Evolutionary conservation across 2,888 invertebrate genomes (phyloP).

Genomic region (Cacoxenus indagator): DNA sequence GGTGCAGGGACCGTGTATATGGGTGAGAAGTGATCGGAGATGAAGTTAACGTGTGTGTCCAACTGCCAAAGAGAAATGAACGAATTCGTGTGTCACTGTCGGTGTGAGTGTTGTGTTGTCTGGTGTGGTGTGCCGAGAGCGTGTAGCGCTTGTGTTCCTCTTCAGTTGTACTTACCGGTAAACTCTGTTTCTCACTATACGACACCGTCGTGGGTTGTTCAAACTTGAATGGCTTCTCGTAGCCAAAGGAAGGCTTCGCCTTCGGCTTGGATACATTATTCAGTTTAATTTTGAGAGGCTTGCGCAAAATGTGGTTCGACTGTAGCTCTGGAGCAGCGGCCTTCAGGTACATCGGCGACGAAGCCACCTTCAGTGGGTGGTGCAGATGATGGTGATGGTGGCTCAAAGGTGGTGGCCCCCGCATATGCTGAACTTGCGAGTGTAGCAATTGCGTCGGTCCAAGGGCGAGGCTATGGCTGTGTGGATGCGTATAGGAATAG

Average conservation of each 20-base stretch:
- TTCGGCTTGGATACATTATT: constrained; percentile 54
- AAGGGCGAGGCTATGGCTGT: constrained; percentile 38
- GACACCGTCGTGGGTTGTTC: constrained; percentile 63
- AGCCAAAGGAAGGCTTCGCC: constrained; percentile 52
- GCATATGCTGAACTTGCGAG: constrained; percentile 39
- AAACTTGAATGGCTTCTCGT: constrained; percentile 66
- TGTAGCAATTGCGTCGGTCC: constrained; percentile 43
- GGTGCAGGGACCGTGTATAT: constrained; percentile 91
- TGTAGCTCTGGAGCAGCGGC: constrained; percentile 31
- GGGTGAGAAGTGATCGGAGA: constrained; percentile 91
- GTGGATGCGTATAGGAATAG: constrained; percentile 31
- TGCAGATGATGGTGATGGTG: constrained; percentile 21
- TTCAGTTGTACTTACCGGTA: constrained; percentile 61
- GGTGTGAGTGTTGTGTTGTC: constrained; percentile 11
- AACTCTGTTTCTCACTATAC: constrained; percentile 57
- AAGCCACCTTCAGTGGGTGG: constrained; percentile 37
- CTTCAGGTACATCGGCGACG: constrained; percentile 52
- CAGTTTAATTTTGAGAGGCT: constrained; percentile 67
- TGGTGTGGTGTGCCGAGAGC: neutral
- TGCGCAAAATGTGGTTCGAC: constrained; percentile 60
- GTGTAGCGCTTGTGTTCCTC: too few species aligned
- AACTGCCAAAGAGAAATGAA: constrained; percentile 49
- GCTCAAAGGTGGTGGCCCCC: constrained; percentile 45
- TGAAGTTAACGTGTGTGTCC: constrained; percentile 71
- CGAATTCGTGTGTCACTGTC: constrained; percentile 28